phyloP scores from a whole-genome alignment of 2,888 invertebrate genomes.

The Trachelus iudaicus region DNA sequence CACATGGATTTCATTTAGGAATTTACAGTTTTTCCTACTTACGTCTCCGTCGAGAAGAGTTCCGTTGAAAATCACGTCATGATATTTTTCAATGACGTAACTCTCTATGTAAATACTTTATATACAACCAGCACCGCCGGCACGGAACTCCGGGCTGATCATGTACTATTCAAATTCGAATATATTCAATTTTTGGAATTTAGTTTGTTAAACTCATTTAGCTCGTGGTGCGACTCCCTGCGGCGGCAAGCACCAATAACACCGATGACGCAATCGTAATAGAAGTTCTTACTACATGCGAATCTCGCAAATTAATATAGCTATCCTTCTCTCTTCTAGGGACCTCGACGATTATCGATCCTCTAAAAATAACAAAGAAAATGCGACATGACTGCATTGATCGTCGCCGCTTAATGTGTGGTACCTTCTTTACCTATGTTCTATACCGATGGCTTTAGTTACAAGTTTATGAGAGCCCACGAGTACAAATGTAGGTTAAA shows the following conservation, averaged over 20 bases:
- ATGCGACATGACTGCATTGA: not conserved
- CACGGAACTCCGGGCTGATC: slow-evolving; percentile 9
- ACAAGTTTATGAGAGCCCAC: not conserved
- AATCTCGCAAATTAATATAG: not conserved
- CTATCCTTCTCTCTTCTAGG: not conserved
- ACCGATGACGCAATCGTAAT: not conserved
- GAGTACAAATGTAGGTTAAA: not conserved
- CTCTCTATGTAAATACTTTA: slow-evolving; percentile 1
- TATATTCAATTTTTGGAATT: slow-evolving; percentile 52
- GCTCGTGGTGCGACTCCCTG: not conserved
- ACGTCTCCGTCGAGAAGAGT: not conserved
- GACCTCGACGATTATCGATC: not conserved
- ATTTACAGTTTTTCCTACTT: not conserved
- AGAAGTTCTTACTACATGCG: not conserved
- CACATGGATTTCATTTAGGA: not conserved
- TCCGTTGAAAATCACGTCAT: not conserved
- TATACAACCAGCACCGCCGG: slow-evolving; percentile 20
- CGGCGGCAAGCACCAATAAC: not conserved
- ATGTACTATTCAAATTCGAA: slow-evolving; percentile 59
- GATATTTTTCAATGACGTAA: not conserved
- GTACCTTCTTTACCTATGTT: not conserved
- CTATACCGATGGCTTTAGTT: not conserved
- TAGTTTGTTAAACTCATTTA: slow-evolving; percentile 44
- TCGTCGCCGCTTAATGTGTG: not conserved
- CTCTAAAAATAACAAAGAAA: not conserved